These are phyloP conservation scores for Falco cherrug DNA, from an alignment of 2,797 vertebrate genomes.

Conservation along the genomic window DNA sequence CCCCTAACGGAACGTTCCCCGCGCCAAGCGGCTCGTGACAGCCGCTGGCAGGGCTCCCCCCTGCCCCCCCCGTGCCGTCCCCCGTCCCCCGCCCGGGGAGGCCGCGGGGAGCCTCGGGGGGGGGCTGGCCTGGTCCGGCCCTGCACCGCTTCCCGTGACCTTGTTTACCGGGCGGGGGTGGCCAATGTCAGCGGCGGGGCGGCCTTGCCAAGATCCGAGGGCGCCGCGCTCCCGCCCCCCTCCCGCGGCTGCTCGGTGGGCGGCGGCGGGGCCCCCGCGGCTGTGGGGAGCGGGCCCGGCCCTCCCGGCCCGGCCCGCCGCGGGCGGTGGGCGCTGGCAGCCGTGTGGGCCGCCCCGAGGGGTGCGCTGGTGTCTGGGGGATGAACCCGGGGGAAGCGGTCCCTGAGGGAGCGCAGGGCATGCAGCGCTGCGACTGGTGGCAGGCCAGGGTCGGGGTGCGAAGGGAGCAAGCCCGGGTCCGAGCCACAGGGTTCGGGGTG, in stretches of 20 bases:
- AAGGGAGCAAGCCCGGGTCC: neutral
- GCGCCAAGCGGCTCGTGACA: neutral
- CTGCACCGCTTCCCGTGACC: neutral
- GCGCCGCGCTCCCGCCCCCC: no score
- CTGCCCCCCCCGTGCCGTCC: neutral
- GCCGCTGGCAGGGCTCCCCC: neutral
- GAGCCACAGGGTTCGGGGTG: neutral
- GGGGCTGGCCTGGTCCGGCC: neutral
- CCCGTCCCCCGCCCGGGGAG: neutral
- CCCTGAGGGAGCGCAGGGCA: no score
- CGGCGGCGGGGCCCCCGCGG: neutral
- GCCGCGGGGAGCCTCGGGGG: fast-evolving
- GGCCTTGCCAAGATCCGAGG: neutral
- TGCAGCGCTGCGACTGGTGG: fast-evolving
- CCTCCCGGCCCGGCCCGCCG: neutral
- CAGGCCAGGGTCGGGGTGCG: fast-evolving
- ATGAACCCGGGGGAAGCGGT: no score
- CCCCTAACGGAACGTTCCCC: neutral
- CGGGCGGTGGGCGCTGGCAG: neutral
- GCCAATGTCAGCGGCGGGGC: neutral
- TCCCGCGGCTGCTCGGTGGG: neutral
- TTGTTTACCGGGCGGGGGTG: neutral
- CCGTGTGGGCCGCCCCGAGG: fast-evolving
- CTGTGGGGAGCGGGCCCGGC: neutral
- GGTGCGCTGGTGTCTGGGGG: fast-evolving